A percentile compares a stretch with the other conserved stretches of the same genome.
phyloP scores from a whole-genome alignment of 2,888 invertebrate genomes.

The Ectobius pallidus region DNA sequence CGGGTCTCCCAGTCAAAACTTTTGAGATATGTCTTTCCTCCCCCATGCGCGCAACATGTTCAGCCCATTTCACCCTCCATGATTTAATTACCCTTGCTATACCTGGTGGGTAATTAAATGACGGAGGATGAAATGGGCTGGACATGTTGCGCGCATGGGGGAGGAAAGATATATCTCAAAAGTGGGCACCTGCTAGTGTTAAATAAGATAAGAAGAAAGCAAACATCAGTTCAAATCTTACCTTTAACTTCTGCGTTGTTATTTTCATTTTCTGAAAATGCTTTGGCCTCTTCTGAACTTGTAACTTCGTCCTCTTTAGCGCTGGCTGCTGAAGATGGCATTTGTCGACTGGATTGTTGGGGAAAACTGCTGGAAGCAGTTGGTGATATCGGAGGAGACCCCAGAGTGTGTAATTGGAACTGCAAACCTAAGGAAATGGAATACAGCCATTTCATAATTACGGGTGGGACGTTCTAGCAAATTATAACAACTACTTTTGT shows the following conservation, averaged over 20 bases:
- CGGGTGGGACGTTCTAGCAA: too few species aligned
- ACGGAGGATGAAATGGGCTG: too few species aligned
- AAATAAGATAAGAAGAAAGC: not conserved
- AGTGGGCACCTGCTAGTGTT: not conserved
- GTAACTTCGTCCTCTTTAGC: constrained; percentile 76
- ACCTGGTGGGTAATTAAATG: too few species aligned
- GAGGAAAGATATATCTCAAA: too few species aligned
- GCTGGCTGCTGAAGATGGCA: constrained; percentile 55
- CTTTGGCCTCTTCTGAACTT: constrained; percentile 70
- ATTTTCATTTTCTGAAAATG: constrained; percentile 11
- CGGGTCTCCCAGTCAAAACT: too few species aligned
- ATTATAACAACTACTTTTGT: too few species aligned
- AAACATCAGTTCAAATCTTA: not conserved
- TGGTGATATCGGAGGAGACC: constrained; percentile 48
- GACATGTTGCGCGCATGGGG: too few species aligned
- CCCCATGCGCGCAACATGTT: too few species aligned
- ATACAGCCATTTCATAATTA: too few species aligned
- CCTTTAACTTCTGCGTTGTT: constrained; percentile 34
- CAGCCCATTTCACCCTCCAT: too few species aligned
- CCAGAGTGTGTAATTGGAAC: constrained; percentile 37
- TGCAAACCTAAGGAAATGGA: constrained; percentile 35
- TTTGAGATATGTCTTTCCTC: too few species aligned
- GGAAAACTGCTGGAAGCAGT: constrained; percentile 47
- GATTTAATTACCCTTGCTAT: too few species aligned
- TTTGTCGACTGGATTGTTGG: constrained; percentile 50